Base-by-base conservation (phyloP, 35 echinoderm and acorn worm species). In the Patiria miniata region DNA sequence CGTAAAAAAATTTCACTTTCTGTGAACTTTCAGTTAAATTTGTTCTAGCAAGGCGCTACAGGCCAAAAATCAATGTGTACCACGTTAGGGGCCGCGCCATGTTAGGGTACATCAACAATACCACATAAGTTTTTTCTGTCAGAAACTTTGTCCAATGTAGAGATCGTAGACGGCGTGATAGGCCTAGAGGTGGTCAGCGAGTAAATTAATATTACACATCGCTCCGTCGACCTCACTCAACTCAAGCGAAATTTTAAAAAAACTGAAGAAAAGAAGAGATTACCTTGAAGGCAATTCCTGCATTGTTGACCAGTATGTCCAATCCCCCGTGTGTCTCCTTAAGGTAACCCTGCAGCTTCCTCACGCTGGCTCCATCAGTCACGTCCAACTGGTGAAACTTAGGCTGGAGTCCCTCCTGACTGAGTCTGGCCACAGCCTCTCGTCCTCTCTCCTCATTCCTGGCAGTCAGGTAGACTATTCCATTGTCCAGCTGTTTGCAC, bases 241-340 rank as follows among this genome's bases (percentile, higher is more conserved):
- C n/a, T 4, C 54, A 57, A n/a, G 1, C n/a, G 22, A 18, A 57
- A 57, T 14, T 57, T 14, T 18, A 18, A 8, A 1, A 57, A 1
- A 57, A 18, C 1, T 18, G 15, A 57, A 57, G 22, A 1, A 18
- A 1, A 57, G 22, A 4, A 57, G 15, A 57, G 22, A 1, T 19
- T 86, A 94, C 92, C 87, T 78, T 79, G 17, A 90, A 81, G 14
- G 87, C 81, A n/a, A 94, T 91, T 34, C 76, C 93, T 51, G 93
- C 93, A 91, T 94, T 94, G 60, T 94, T 81, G 36, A 94, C 61
- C 26, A 94, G 65, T 14, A 94, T 78, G 76, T 94, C 88, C 17
- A 94, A 15, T 6, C 93, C 93, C 30, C 93, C 93, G 39, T 94
- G 77, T 38, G 37, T 78, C 51, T 90, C 40, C 52, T 76, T 15